These are phyloP conservation scores for Hesperophylax magnus DNA, from an alignment of 1,140 invertebrate species.

Conservation along the genomic window DNA sequence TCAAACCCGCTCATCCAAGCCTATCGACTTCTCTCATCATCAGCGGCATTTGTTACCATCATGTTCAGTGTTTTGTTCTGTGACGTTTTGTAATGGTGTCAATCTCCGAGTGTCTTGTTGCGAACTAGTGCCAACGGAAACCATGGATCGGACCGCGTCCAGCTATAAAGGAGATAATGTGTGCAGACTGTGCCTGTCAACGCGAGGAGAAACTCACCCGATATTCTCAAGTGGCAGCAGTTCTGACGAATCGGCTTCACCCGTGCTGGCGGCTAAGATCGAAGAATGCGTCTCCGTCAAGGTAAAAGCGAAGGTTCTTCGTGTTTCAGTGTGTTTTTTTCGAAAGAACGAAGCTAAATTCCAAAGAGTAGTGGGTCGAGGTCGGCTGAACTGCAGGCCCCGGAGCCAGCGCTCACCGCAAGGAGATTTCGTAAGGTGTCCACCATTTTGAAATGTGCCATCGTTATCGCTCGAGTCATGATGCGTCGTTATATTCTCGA, in stretches of 20 bases:
- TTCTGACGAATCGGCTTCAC: slow-evolving; percentile 69
- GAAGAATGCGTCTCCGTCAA: slow-evolving; percentile 74
- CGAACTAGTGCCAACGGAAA: slow-evolving; percentile 3
- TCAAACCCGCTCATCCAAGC: slow-evolving; percentile 41
- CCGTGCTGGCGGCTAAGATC: slow-evolving; percentile 73
- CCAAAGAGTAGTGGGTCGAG: slow-evolving; percentile 42
- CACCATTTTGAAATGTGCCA: slow-evolving; percentile 72
- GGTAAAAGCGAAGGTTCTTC: slow-evolving; percentile 64
- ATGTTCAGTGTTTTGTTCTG: slow-evolving; percentile 47
- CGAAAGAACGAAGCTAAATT: slow-evolving; percentile 5
- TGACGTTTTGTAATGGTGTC: slow-evolving; percentile 47
- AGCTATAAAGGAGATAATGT: slow-evolving; percentile 30
- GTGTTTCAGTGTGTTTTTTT: slow-evolving; percentile 14
- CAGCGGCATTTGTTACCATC: slow-evolving; percentile 49
- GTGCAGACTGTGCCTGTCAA: slow-evolving; percentile 76
- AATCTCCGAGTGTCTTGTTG: not conserved
- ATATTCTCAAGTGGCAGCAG: slow-evolving; percentile 62
- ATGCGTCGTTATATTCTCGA: slow-evolving; percentile 55
- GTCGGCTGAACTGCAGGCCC: slow-evolving; percentile 39
- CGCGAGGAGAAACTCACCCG: slow-evolving; percentile 70
- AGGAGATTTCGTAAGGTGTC: slow-evolving; percentile 72
- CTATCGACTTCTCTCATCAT: slow-evolving; percentile 44
- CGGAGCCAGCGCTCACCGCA: slow-evolving; percentile 52
- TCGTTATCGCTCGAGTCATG: slow-evolving; percentile 66
- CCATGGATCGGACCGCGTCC: slow-evolving; percentile 33